These are phyloP conservation scores for Neotoxoptera formosana DNA, from an alignment of 1,140 invertebrate species.

Conservation along the genomic window DNA sequence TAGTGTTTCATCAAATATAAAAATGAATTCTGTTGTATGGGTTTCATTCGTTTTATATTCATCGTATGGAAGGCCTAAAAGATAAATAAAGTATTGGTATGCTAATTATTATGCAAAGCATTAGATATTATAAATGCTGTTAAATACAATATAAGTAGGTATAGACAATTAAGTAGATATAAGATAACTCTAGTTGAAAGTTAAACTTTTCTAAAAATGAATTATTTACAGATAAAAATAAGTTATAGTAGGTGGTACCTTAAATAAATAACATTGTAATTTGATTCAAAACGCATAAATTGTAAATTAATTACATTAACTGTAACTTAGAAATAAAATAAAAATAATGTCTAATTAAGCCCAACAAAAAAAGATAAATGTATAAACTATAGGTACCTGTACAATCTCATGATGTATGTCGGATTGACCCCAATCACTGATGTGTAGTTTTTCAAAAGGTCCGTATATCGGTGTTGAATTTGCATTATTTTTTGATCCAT, in stretches of 20 bases:
- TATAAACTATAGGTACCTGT: not conserved
- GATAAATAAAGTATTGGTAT: not conserved
- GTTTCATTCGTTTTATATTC: slow-evolving; percentile 23
- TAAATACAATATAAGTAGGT: no score
- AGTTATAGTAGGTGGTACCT: not conserved
- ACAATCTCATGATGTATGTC: slow-evolving; percentile 9
- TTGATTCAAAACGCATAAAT: not conserved
- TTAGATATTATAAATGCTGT: not conserved
- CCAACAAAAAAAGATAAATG: not conserved
- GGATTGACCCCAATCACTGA: slow-evolving; percentile 46
- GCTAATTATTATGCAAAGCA: not conserved
- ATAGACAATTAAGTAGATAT: no score
- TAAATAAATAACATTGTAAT: not conserved
- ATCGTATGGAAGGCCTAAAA: slow-evolving; percentile 36
- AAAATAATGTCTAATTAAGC: not conserved
- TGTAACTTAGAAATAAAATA: not conserved
- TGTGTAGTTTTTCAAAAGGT: slow-evolving; percentile 29
- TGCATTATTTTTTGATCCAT: not conserved
- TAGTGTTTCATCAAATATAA: slow-evolving; percentile 20
- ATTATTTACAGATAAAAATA: not conserved
- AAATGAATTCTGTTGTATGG: slow-evolving; percentile 40
- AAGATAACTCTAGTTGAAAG: no score
- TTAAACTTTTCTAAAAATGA: no score
- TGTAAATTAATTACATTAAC: not conserved
- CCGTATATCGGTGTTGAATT: slow-evolving; percentile 19